These are phyloP conservation scores for Lepus americanus DNA, from an alignment of 2,113 vertebrate genomes.

Conservation along the genomic window DNA sequence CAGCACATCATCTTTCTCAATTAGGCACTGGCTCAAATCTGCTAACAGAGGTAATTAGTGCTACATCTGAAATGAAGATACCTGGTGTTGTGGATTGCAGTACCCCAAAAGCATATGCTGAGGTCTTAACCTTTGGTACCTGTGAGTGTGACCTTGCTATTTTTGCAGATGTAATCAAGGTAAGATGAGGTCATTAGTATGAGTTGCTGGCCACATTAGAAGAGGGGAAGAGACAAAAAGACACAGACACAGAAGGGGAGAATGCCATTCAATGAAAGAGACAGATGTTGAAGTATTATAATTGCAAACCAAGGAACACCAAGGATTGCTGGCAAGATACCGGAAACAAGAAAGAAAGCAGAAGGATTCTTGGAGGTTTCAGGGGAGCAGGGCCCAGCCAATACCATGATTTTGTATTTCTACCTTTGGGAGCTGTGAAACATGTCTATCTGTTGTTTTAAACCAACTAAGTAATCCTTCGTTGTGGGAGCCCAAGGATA, in stretches of 20 bases:
- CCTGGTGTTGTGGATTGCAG: background rate
- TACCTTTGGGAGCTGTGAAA: background rate
- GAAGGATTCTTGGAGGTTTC: background rate
- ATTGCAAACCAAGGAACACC: background rate
- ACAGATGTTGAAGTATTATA: background rate
- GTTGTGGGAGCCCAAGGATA: background rate
- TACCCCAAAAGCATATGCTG: background rate
- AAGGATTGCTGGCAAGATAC: background rate
- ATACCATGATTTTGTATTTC: background rate
- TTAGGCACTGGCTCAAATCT: slow-evolving; percentile 24
- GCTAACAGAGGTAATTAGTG: background rate
- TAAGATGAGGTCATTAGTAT: slow-evolving; percentile 5
- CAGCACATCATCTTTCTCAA: background rate
- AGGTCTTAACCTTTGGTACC: slow-evolving; percentile 27
- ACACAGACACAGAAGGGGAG: background rate
- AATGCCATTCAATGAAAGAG: background rate
- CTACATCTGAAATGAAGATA: background rate
- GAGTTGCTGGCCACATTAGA: background rate
- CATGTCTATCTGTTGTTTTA: slow-evolving; percentile 25
- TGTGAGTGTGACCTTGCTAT: background rate
- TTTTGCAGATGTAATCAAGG: background rate
- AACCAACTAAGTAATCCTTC: background rate
- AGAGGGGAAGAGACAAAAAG: background rate
- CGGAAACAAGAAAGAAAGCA: background rate
- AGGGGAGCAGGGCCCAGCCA: background rate